A percentile compares a stretch with the other conserved stretches of the same genome.
These are phyloP conservation scores for Megaceryle torquata DNA, from an alignment of 2,113 vertebrate species.

Conservation along the genomic window DNA sequence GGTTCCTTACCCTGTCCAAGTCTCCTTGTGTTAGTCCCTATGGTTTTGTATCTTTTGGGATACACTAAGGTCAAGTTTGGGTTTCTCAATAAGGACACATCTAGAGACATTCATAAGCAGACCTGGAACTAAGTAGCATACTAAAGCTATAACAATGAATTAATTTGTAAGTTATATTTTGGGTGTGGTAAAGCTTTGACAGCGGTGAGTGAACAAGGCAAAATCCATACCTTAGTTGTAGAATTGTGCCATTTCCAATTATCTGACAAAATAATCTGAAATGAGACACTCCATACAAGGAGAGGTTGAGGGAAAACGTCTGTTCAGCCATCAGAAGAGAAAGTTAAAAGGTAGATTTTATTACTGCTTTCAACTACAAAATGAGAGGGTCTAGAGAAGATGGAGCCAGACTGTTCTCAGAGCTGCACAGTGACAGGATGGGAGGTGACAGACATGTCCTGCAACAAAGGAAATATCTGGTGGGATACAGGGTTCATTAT, in stretches of 20 bases:
- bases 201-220: neutral
- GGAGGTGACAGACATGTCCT: neutral
- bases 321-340: neutral
- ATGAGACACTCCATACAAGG: neutral
- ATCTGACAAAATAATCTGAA: neutral
- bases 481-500: neutral
- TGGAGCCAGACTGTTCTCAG: neutral
- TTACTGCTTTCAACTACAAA: neutral
- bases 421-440: neutral
- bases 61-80: rapidly evolving
- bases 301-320: neutral
- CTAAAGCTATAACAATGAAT: neutral
- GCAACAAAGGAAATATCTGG: neutral
- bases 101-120: neutral
- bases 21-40: neutral
- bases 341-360: neutral
- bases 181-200: neutral
- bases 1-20: neutral
- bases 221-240: neutral
- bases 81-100: neutral
- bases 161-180: neutral
- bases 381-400: neutral
- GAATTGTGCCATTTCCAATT: neutral
- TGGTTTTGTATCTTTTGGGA: neutral
- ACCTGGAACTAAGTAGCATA: neutral